A percentile compares a stretch with the other conserved stretches of the same genome.
These are phyloP conservation scores for Yponomeuta evonymella DNA, from an alignment of 2,888 invertebrate species.

Conservation along the genomic window DNA sequence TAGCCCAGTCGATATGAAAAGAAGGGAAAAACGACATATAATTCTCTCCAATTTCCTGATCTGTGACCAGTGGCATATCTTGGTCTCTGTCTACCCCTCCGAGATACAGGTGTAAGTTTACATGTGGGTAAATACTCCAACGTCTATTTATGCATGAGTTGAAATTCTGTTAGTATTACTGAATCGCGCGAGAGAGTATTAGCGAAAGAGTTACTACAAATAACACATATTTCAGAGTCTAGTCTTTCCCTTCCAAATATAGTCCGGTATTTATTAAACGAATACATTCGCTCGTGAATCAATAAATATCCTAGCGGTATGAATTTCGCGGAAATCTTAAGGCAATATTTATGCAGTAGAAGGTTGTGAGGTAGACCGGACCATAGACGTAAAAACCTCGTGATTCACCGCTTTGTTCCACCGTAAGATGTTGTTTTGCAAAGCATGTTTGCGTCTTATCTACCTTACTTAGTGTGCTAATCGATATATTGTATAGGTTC, in stretches of 20 bases:
- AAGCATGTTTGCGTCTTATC: too few species aligned
- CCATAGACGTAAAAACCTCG: not conserved
- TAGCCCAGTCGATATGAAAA: too few species aligned
- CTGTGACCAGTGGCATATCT: too few species aligned
- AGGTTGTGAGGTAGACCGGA: not conserved
- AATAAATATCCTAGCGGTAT: not conserved
- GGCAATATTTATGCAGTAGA: constrained; percentile 3
- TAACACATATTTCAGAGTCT: not conserved
- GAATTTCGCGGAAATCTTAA: constrained; percentile 3
- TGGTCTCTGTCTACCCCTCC: too few species aligned
- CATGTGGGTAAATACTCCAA: too few species aligned
- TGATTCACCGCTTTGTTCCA: not conserved
- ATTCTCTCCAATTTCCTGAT: too few species aligned
- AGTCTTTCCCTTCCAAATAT: constrained; percentile 1
- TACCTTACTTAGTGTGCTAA: too few species aligned
- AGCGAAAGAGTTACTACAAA: not conserved
- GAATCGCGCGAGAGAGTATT: not conserved
- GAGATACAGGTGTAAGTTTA: too few species aligned
- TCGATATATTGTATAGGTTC: too few species aligned
- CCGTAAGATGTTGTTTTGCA: too few species aligned
- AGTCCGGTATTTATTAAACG: not conserved
- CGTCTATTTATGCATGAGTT: not conserved
- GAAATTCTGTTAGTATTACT: not conserved
- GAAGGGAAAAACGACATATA: too few species aligned
- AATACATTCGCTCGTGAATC: not conserved